A percentile compares a stretch with the other conserved stretches of the same genome.
These are phyloP conservation scores for Notechis scutatus DNA, from an alignment of 2,113 vertebrate genomes.

Conservation along the genomic window DNA sequence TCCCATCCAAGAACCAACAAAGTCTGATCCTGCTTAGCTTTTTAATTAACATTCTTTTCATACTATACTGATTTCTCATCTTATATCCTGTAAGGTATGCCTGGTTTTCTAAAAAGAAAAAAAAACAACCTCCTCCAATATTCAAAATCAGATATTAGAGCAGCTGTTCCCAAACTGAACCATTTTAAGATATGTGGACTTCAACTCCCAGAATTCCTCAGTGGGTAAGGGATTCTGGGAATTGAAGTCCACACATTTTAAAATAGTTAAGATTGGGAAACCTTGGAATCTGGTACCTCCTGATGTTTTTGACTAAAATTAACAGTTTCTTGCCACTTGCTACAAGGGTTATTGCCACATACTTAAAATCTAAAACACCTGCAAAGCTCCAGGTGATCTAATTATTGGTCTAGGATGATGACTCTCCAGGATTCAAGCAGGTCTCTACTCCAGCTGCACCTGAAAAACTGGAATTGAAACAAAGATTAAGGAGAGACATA, in stretches of 20 bases:
- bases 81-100: background rate
- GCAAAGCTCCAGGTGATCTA: background rate
- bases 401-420: background rate
- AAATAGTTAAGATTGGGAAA: background rate
- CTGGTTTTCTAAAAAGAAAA: background rate
- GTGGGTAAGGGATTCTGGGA: background rate
- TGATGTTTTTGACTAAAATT: background rate
- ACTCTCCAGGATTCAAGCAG: background rate
- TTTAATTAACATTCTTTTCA: too few relatives aligned
- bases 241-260: background rate
- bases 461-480: background rate
- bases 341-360: background rate
- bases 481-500: background rate
- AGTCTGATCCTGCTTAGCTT: too few relatives aligned
- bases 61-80: too few relatives aligned
- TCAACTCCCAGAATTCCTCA: background rate
- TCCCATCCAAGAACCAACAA: too few relatives aligned
- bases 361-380: background rate
- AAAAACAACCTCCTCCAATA: background rate
- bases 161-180: background rate
- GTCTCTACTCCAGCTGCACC: background rate
- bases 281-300: background rate
- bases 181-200: background rate
- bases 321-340: background rate
- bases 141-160: background rate